Evolutionary conservation across 2,113 vertebrate genomes (phyloP).

Genomic region (Hydrochoerus hydrochaeris): DNA sequence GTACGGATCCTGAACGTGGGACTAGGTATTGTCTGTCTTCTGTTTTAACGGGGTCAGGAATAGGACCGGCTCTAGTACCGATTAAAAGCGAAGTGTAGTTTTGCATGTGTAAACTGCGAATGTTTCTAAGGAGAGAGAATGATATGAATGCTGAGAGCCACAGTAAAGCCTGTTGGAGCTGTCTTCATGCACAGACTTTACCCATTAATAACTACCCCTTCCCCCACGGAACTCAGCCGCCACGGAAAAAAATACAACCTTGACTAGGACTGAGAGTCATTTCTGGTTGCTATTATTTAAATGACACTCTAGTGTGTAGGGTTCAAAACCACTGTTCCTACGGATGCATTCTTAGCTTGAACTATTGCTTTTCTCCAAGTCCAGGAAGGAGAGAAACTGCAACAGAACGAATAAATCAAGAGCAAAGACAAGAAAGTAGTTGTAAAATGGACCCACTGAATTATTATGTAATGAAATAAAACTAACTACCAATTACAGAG

Average conservation of each 20-base stretch:
- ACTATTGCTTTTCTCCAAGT: background rate
- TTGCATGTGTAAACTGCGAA: background rate
- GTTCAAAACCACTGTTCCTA: conserved; percentile 30
- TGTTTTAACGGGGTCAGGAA: background rate
- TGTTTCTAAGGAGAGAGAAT: background rate
- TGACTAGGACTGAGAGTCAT: background rate
- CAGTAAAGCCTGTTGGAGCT: background rate
- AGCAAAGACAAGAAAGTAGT: background rate
- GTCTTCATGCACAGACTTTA: background rate
- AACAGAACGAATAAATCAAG: background rate
- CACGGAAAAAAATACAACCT: background rate
- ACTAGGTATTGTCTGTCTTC: background rate
- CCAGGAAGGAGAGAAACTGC: background rate
- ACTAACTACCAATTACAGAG: background rate
- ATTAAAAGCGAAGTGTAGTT: background rate
- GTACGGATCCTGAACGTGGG: background rate
- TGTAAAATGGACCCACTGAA: conserved; percentile 8
- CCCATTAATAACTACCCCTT: background rate
- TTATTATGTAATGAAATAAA: conserved; percentile 36
- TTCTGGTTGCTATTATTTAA: conserved; percentile 19
- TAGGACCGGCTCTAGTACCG: background rate
- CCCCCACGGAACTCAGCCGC: background rate
- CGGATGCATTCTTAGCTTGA: background rate
- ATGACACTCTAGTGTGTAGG: background rate
- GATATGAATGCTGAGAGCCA: background rate